Evolutionary conservation across 2,113 vertebrate genomes (phyloP).

Genomic region (Pontoporia blainvillei): DNA sequence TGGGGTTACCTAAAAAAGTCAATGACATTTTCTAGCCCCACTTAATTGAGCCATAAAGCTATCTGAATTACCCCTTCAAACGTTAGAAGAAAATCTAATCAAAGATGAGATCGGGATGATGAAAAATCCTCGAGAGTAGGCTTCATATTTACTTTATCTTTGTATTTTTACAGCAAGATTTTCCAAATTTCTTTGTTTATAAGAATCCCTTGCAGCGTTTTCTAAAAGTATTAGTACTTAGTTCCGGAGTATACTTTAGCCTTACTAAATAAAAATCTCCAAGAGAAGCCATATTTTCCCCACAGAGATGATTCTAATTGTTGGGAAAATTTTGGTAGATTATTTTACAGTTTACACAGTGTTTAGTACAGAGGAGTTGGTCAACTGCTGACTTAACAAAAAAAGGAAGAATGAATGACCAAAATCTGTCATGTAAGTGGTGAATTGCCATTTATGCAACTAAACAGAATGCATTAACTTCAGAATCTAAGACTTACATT

Average conservation of each 20-base stretch:
- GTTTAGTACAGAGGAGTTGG: neutral
- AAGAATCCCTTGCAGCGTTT: neutral
- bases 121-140: neutral
- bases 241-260: neutral
- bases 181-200: neutral
- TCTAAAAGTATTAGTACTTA: neutral
- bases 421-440: neutral
- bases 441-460: neutral
- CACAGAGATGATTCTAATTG: neutral
- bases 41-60: constrained; percentile 22
- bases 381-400: neutral
- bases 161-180: neutral
- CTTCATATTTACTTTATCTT: neutral
- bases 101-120: neutral
- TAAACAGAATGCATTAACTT: neutral
- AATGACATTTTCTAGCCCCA: constrained; percentile 15
- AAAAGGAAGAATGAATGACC: neutral
- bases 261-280: neutral
- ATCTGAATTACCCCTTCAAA: neutral
- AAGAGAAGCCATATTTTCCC: neutral
- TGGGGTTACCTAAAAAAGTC: constrained; percentile 7
- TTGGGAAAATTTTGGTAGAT: neutral
- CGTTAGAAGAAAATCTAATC: constrained; percentile 30
- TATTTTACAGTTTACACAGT: neutral
- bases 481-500: neutral